Base-by-base conservation (phyloP, 2,113 vertebrate genomes). In the Meriones unguiculatus region DNA sequence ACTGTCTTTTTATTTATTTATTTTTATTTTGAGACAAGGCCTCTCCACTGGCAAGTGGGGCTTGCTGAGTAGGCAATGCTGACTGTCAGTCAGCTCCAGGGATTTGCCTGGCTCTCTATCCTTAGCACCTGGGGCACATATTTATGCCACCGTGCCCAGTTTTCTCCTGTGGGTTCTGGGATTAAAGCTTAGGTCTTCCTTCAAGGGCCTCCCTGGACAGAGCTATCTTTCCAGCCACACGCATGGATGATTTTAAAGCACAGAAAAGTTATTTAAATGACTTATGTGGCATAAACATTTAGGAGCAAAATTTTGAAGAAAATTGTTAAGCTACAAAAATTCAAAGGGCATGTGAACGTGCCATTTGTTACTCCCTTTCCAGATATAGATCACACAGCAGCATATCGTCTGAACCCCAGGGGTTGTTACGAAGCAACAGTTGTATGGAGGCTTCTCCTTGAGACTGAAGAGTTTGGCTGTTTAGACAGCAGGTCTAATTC, bases 201-300 rank as follows among this genome's bases (percentile, higher is more conserved):
- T 28, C 20, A 50, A 87, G 65, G 3, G 18, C 46, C 30, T 87
- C 18, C 50, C 41, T 69, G 30, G 64, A 35, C 41, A 69, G 46
- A 87, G 41, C 9, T 67, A 50, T 69, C 76, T 78, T 12, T 6
- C 76, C 28, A 78, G 41, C 28, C 65, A 41, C 38, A 87, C 46
- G 35, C 50, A 59, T 11, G 20, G 82, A 87, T 89, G 32, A 93
- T 69, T 91, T 92, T 84, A 93, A 76, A 81, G 88, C 67, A 86
- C 69, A 54, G 87, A 89, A 72, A 75, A 59, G 24, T 41, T 72
- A 62, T 10, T 64, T 84, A 28, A 64, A 41, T 84, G 62, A 64
- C n/a, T 22, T 64, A 38, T 84, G 38, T 46, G 25, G 6, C 4
- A 89, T 89, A 62, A 59, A 82, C 52, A 80, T 80, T 94, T 67